Base-by-base conservation (phyloP, 2,888 invertebrate species). In the Pharmacophagus antenor region DNA sequence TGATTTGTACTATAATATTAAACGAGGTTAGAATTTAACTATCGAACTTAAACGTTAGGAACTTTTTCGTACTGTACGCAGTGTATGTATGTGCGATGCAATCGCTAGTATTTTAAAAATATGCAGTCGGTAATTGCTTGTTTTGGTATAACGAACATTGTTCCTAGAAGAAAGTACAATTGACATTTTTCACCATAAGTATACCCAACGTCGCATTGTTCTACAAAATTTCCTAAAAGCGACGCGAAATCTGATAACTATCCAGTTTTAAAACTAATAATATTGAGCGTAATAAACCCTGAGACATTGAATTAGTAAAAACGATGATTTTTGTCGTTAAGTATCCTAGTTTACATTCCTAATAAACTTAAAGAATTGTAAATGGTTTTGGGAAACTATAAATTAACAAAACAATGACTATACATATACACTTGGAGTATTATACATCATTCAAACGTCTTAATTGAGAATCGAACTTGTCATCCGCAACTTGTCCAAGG, bases 71-170 rank as follows among this genome's bases (percentile, higher is more conserved):
- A 37, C 37, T 5, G 3, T 25, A 49, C n/a, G 3, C 27, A 17
- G 31, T 18, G 21, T 27, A n/a, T n/a, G n/a, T n/a, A n/a, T n/a
- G n/a, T n/a, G n/a, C 42, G 25, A 15, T 22, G 6, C 10, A 17
- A 51, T 18, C 6, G 58, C n/a, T 52, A 37, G 23, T n/a, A 18
- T 25, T 41, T 58, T 21, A 52, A 37, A 57, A 52, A 31, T 21
- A 57, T 50, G 20, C 31, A 37, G n/a, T 5, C 18, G 22, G 17
- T 12, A 42, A 15, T n/a, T 17, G 42, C 31, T 44, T 56, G 56
- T 50, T 56, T 53, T 54, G n/a, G 12, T 49, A 47, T 27, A 20
- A 18, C 21, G 50, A 55, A 44, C 55, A 51, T 51, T 60, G 60
- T 60, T 55, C 20, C 27, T 22, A 21, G 25, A 42, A 31, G 42